A percentile compares a stretch with the other conserved stretches of the same genome.
phyloP scores from a whole-genome alignment of 2,888 invertebrate genomes.

The Agriotes lineatus region DNA sequence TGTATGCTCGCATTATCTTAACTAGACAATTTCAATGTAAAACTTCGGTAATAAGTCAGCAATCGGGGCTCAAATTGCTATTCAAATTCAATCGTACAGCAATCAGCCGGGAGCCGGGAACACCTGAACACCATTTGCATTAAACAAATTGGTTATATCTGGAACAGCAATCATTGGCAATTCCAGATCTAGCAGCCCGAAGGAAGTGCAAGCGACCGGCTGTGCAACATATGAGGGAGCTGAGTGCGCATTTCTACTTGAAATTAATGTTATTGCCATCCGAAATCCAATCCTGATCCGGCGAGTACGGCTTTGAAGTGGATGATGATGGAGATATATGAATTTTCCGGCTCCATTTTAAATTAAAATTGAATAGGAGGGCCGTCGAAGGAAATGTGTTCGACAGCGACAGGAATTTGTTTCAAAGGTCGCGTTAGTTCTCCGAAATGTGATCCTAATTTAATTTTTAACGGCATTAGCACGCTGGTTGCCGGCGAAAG shows the following conservation, averaged over 20 bases:
- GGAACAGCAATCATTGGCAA: constrained; percentile 8
- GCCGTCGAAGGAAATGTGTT: background rate
- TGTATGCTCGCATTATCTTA: too few species aligned
- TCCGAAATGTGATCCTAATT: constrained; percentile 15
- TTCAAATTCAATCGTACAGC: constrained; percentile 21
- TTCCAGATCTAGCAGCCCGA: background rate
- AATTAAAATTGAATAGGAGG: constrained; percentile 12
- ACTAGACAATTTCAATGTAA: background rate
- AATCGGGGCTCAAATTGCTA: constrained; percentile 13
- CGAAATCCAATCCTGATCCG: constrained; percentile 6
- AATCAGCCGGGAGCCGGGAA: background rate
- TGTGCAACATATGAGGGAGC: constrained; percentile 3
- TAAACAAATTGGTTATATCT: constrained; percentile 8
- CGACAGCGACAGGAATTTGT: constrained; percentile 2
- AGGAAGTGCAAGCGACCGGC: background rate
- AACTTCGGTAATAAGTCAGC: constrained; percentile 1
- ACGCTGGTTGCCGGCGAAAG: background rate
- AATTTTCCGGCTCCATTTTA: background rate
- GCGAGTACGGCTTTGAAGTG: constrained; percentile 2
- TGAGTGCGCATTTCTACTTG: constrained; percentile 3
- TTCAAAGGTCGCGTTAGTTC: constrained; percentile 2
- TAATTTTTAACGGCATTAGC: constrained; percentile 9
- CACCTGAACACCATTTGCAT: constrained; percentile 16
- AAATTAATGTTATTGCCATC: constrained; percentile 19
- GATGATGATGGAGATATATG: constrained; percentile 3